Conservation (phyloP, 2,888 invertebrate species). For the Teleiodes luculella region DNA sequence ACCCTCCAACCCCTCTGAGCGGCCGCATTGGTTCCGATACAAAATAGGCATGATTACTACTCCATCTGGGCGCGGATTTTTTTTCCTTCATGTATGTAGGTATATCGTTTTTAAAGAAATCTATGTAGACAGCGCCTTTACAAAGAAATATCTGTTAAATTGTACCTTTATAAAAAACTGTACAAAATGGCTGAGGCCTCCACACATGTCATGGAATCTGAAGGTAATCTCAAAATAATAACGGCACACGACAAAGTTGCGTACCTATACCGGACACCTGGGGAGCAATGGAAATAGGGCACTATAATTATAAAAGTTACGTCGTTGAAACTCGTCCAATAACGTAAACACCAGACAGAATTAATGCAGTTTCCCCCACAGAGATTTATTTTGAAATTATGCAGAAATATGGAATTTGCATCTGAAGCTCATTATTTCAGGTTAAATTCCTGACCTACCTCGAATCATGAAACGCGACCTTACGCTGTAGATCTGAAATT, state of each 20-base stretch:
- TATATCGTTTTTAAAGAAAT: too few relatives aligned
- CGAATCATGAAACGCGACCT: not conserved
- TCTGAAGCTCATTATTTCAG: not conserved
- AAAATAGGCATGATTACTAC: too few relatives aligned
- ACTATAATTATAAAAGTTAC: conserved; percentile 15
- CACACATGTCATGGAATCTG: not conserved
- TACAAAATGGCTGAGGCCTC: not conserved
- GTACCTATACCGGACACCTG: conserved; percentile 13
- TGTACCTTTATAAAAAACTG: not conserved
- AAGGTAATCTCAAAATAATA: not conserved
- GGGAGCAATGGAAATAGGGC: conserved; percentile 32
- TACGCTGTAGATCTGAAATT: too few relatives aligned
- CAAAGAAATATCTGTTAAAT: too few relatives aligned
- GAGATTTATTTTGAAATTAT: too few relatives aligned
- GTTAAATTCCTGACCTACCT: not conserved
- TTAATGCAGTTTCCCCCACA: too few relatives aligned
- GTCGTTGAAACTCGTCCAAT: not conserved
- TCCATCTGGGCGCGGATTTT: too few relatives aligned
- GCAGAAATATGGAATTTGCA: too few relatives aligned
- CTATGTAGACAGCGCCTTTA: too few relatives aligned
- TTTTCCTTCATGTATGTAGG: too few relatives aligned
- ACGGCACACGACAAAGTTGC: not conserved
- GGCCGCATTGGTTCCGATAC: too few relatives aligned
- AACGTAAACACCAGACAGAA: not conserved
- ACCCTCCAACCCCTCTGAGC: too few relatives aligned